Evolutionary conservation across 1,140 invertebrate genomes (phyloP), one percentile per base, ranked within the genome.

Genomic region (Bombus balteatus): DNA sequence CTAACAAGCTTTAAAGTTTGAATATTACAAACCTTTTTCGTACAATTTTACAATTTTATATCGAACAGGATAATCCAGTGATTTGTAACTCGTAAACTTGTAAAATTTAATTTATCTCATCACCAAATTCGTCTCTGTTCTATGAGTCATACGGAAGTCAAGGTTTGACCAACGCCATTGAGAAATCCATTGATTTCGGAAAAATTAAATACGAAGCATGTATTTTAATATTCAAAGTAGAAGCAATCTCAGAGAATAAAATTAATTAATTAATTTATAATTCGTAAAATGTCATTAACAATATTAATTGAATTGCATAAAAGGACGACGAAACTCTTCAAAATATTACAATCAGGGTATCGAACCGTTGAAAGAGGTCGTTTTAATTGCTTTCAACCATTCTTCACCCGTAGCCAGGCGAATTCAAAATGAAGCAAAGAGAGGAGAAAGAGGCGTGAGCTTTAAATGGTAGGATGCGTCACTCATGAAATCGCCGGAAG

Each of bases 401-500:
- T 18, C 74, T 28, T 37, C 18, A n/a, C 3, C 3, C 28, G 13
- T 25, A 39, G 25, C 37, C 15, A 28, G 18, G 22, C 22, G 39
- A 37, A 28, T 25, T n/a, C 3, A 18, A n/a, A 3, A 32, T 15
- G 15, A 28, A 8, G 18, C 12, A 37, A 39, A 41, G 12, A 73
- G 39, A 13, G 22, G 2, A 10, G 10, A 22, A 34, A 25, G 41
- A 59, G 79, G 47, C 62, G 83, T 15, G 76, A 57, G 65, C 39
- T n/a, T 75, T 59, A 47, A 78, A 66, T 9, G 47, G 43, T 32
- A 43, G 85, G 77, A 89, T 87, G 77, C 81, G 87, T 89, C 78
- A 85, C 89, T 89, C 71, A 72, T 79, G 73, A 81, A 90, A 89
- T 53, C 68, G 81, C 90, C 89, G 88, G 90, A 90, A 91, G 82